Base-by-base conservation (phyloP, 2,113 vertebrate genomes). In the Leucopsar rothschildi region DNA sequence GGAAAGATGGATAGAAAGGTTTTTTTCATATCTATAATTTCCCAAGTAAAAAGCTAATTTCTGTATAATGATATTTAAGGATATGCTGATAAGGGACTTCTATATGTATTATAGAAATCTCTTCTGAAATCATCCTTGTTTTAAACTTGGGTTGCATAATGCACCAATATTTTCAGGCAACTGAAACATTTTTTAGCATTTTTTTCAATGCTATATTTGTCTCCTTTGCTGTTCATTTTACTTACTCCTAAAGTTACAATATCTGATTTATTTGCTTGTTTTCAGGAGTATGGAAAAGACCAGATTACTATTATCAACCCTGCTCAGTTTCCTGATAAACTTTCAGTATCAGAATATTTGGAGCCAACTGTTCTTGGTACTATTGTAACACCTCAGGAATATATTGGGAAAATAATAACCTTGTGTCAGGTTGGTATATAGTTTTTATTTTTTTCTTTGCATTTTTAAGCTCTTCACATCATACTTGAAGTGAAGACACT, bases 321-420 rank as follows among this genome's bases (percentile, higher is more conserved):
- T 13, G 96, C 98, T 88, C 98, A 99, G 39, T 99, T 99, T 95
- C 99, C 99, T 50, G 99, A 99, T 71, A 98, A 97, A 83, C 92
- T 97, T 22, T 96, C 97, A 33, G 99, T 99, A 64, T 96, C 97
- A 2, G 97, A 99, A 90, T 99, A 99, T 94, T 97, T 99, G 97
- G 99, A 99, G 86, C 99, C 99, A n/a, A 98, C 98, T 96, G 98
- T 99, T 89, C 65, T 98, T 90, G 99, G 99, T 27, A 99, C 99
- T 61, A 98, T 99, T 92, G 98, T 99, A 37, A 95, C 99, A 91
- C 99, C 99, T 53, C 98, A 98, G 47, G 96, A 97, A 73, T 99
- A 98, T 92, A 98, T 97, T 50, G 98, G 99, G 42, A 98, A 99
- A 97, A 99, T 99, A 92, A 98, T 99, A 97, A 78, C 81, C n/a